Evolutionary conservation across 2,113 vertebrate genomes (phyloP), one percentile per base, ranked within the genome.

Genomic region (Acanthisitta chloris): DNA sequence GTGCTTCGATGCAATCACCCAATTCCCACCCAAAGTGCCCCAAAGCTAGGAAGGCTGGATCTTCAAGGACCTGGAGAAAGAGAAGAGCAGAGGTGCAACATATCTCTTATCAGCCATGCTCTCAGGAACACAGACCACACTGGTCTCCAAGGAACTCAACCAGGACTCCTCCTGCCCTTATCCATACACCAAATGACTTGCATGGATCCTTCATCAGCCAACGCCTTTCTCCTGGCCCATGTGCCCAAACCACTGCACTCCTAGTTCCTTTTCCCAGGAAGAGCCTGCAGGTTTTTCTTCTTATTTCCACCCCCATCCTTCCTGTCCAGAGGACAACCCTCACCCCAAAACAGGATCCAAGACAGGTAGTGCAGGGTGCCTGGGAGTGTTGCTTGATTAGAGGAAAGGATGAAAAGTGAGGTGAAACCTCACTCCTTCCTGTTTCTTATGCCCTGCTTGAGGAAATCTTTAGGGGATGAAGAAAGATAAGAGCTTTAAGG

Each of bases 311-410:
- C 49, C 84, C 61, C 65, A 26, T 90, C 34, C 87, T 94, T 96
- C 78, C 84, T 64, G 84, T 70, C 76, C 74, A 57, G 87, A 70
- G 78, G 81, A 90, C 92, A 96, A 14, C 21, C 46, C 74, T 62
- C 87, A 65, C 18, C 74, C 29, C 62, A 49, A 71, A 91, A 88
- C 94, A 91, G 92, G 90, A 79, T 96, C 81, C 34, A 10, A 89
- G 81, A 91, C 91, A 82, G 94, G 96, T 85, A 77, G 29, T 21
- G 46, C 91, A 89, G 84, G 93, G 38, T 40, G 51, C 49, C 10
- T 9, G 86, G 67, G 54, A 95, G 49, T 20, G 48, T 26, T 70
- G 29, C 46, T n/a, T 83, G 81, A 94, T 96, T 49, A 91, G 70
- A 94, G 74, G 45, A 92, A 65, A 85, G 74, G 81, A 81, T 79